Percentiles rank a stretch among this genome's conserved stretches.
Evolutionary conservation across 2,113 vertebrate species (phyloP).

Genomic region (Sclerurus mexicanus): DNA sequence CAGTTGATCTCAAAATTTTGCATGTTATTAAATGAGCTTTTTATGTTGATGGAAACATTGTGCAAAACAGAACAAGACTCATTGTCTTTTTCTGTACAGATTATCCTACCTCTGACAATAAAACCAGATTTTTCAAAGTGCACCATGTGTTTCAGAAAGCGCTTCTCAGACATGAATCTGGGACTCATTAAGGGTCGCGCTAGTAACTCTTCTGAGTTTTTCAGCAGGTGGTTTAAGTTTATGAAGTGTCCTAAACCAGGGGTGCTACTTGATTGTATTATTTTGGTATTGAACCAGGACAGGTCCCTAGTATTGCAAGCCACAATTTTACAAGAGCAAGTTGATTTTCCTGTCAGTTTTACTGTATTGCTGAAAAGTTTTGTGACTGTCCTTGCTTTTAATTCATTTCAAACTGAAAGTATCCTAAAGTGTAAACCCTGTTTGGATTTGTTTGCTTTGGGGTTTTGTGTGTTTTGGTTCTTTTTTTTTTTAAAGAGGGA

Average conservation of each 20-base stretch:
- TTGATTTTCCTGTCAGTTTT: slow-evolving; percentile 10
- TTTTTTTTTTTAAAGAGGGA: background rate
- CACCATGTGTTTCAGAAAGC: slow-evolving; percentile 6
- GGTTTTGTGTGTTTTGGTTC: background rate
- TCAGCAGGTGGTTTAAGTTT: background rate
- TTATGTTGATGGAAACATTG: slow-evolving; percentile 34
- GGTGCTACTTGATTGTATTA: background rate
- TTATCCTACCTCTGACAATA: slow-evolving; percentile 41
- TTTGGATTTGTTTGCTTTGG: background rate
- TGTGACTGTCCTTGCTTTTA: background rate
- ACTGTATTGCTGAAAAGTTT: background rate
- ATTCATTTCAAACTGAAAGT: background rate
- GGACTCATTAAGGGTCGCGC: background rate
- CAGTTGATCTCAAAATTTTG: slow-evolving; percentile 42
- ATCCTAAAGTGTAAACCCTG: background rate
- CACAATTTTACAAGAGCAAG: background rate
- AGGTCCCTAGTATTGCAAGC: background rate
- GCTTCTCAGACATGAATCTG: background rate
- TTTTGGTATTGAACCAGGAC: background rate
- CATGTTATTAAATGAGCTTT: slow-evolving; percentile 31
- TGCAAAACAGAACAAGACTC: slow-evolving; percentile 32
- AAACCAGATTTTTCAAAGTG: slow-evolving; percentile 31
- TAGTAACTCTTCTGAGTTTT: background rate
- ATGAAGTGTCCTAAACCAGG: background rate
- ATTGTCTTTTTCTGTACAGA: slow-evolving; percentile 36